These are phyloP conservation scores for Myripristis jacobus DNA, from an alignment of 2,797 vertebrate genomes.

Conservation along the genomic window DNA sequence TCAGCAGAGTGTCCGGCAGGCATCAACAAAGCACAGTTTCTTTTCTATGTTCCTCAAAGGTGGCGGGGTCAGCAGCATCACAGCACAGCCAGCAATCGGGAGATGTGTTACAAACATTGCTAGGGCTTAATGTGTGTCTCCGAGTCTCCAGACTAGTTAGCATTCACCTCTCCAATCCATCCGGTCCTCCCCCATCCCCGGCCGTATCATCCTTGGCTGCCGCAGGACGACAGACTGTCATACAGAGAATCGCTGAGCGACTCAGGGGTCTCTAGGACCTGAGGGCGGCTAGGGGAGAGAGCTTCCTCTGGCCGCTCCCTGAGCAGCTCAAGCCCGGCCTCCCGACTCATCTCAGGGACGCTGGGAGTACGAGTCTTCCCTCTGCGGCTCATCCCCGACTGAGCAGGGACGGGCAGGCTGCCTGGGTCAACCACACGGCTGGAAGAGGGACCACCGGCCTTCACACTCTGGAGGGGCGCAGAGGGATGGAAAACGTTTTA, in stretches of 20 bases:
- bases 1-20: slow-evolving; percentile 29
- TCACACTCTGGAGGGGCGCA: slow-evolving; percentile 66
- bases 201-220: slow-evolving; percentile 91
- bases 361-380: slow-evolving; percentile 85
- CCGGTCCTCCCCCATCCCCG: background rate
- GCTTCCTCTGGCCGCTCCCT: slow-evolving; percentile 85
- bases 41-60: slow-evolving; percentile 45
- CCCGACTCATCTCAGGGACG: slow-evolving; percentile 90
- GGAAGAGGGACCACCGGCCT: slow-evolving; percentile 73
- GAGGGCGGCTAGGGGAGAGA: slow-evolving; percentile 84
- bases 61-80: slow-evolving; percentile 48
- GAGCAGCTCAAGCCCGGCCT: slow-evolving; percentile 87
- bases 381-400: slow-evolving; percentile 79
- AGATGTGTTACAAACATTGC: slow-evolving; percentile 7
- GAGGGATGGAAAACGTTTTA: slow-evolving; percentile 7
- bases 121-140: background rate
- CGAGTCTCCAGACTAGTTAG: slow-evolving; percentile 4
- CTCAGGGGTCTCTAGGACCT: slow-evolving; percentile 91
- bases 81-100: slow-evolving; percentile 35
- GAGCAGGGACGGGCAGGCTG: slow-evolving; percentile 78
- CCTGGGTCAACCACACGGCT: slow-evolving; percentile 74
- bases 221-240: slow-evolving; percentile 96
- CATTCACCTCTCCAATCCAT: background rate
- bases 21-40: slow-evolving; percentile 39
- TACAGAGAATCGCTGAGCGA: slow-evolving; percentile 96